These are phyloP conservation scores for Nephrotoma guestfalica DNA, from an alignment of 2,888 invertebrate species.

Conservation along the genomic window DNA sequence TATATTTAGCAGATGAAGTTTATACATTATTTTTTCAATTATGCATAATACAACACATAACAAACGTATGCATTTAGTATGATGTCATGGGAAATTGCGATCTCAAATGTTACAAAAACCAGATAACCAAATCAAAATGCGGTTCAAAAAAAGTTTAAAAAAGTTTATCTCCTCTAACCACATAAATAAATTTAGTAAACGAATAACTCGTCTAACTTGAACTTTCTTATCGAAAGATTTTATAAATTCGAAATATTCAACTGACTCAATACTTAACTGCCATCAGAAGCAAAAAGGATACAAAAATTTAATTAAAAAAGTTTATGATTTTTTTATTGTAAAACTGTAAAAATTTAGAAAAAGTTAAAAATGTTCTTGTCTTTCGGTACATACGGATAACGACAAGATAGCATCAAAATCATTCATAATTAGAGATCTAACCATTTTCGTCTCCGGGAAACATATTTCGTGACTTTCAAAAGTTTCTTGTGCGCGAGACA, in stretches of 20 bases:
- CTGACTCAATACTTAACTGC: background rate
- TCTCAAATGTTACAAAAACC: background rate
- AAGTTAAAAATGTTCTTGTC: background rate
- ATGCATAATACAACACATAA: background rate
- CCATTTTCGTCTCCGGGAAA: background rate
- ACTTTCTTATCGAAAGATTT: background rate
- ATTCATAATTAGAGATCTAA: background rate
- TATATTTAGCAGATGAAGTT: background rate
- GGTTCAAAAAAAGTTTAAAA: background rate
- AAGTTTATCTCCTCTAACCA: background rate
- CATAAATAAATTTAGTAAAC: background rate
- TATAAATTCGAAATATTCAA: background rate
- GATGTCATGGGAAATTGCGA: background rate
- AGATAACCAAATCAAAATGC: background rate
- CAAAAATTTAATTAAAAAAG: background rate
- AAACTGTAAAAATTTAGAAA: background rate
- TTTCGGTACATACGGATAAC: background rate
- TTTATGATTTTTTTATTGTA: background rate
- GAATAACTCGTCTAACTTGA: background rate
- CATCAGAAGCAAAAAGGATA: background rate
- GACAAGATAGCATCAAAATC: background rate
- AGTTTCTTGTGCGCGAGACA: background rate
- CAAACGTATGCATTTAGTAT: background rate
- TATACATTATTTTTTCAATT: background rate
- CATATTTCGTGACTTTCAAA: background rate